Conservation (phyloP, 2,888 invertebrate genomes). For the Drosophila kambysellisi region DNA sequence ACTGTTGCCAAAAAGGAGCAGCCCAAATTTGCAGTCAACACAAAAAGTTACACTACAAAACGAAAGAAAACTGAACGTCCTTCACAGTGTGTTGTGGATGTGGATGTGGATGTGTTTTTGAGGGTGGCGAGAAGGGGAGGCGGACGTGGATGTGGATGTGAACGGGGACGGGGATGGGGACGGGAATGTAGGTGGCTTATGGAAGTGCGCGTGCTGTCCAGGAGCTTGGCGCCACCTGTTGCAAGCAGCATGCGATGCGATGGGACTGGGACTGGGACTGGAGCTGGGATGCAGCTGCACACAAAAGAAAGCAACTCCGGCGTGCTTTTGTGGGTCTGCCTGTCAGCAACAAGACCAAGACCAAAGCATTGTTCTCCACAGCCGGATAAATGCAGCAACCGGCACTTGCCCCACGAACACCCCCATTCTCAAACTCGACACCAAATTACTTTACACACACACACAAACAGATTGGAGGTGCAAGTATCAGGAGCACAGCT, state of each 20-base stretch:
- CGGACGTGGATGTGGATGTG: not conserved
- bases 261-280: not conserved
- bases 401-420: not conserved
- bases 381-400: constrained; percentile 8
- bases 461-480: constrained; percentile 11
- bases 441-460: not conserved
- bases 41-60: constrained; percentile 69
- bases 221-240: constrained; percentile 71
- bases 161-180: not conserved
- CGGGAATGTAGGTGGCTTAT: constrained; percentile 34
- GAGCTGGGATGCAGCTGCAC: constrained; percentile 21
- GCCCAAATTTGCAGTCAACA: constrained; percentile 56
- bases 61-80: constrained; percentile 71
- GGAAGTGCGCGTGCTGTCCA: constrained; percentile 58
- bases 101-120: not conserved
- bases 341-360: constrained; percentile 52
- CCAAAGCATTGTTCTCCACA: constrained; percentile 27
- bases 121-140: not conserved
- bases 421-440: constrained; percentile 3
- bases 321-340: constrained; percentile 2
- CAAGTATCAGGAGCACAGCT: constrained; percentile 44
- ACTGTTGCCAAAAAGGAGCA: constrained; percentile 57
- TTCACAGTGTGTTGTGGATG: constrained; percentile 50
- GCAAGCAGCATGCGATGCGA: constrained; percentile 19
- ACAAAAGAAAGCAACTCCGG: constrained; percentile 59